These are phyloP conservation scores for Babyrousa celebensis DNA, from an alignment of 2,797 vertebrate species.

Conservation along the genomic window DNA sequence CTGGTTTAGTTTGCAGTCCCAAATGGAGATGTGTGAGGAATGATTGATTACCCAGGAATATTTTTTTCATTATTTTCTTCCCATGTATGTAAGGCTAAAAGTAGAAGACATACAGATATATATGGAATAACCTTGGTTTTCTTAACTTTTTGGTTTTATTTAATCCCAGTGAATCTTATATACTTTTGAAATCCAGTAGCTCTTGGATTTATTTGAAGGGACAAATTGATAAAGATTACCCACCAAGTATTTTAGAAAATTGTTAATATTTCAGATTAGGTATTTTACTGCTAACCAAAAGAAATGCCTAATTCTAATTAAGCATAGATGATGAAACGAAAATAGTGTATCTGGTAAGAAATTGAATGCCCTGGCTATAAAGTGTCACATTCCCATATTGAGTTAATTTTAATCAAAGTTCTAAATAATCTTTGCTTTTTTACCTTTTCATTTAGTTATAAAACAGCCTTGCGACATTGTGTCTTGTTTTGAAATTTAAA, in stretches of 20 bases:
- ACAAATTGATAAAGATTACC: conserved; percentile 62
- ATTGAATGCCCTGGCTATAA: neutral
- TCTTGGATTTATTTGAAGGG: conserved; percentile 74
- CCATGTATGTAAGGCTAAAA: neutral
- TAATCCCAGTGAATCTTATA: neutral
- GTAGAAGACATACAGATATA: neutral
- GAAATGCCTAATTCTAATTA: conserved; percentile 30
- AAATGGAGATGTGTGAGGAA: neutral
- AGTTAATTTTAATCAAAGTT: neutral
- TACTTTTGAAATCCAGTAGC: conserved; percentile 48
- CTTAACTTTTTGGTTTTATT: conserved; percentile 34
- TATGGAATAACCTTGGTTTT: neutral
- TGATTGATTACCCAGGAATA: neutral
- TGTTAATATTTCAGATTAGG: conserved; percentile 74
- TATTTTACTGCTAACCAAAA: conserved; percentile 61
- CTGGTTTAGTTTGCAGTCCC: neutral
- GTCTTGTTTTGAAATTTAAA: conserved; percentile 64
- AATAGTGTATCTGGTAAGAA: conserved; percentile 66
- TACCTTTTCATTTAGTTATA: conserved; percentile 35
- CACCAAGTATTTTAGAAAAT: conserved; percentile 67
- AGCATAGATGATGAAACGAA: conserved; percentile 72
- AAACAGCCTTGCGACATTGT: neutral
- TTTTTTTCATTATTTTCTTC: conserved; percentile 31
- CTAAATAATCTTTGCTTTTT: conserved; percentile 8
- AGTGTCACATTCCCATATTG: neutral